Conservation (phyloP, 2,113 vertebrate genomes). For the Campylorhamphus procurvoides region DNA sequence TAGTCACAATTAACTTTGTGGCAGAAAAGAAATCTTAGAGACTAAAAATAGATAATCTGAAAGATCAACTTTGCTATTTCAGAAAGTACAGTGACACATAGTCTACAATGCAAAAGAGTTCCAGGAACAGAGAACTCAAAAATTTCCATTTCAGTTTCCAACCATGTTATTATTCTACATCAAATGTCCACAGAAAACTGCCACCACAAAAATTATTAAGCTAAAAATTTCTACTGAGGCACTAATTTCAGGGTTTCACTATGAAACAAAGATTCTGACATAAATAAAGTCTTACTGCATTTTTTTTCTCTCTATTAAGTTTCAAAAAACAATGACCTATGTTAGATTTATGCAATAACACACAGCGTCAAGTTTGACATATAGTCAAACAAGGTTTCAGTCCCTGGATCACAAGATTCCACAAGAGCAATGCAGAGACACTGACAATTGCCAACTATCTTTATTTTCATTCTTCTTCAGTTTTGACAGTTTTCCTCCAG, state of each 20-base stretch:
- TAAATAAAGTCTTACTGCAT: background rate
- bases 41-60: background rate
- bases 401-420: background rate
- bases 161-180: background rate
- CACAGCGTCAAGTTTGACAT: background rate
- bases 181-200: background rate
- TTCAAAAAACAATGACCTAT: background rate
- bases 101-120: background rate
- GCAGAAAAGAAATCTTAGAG: background rate
- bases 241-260: background rate
- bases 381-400: background rate
- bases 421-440: background rate
- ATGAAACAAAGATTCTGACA: background rate
- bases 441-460: background rate
- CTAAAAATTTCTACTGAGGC: background rate
- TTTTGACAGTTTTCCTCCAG: background rate
- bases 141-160: background rate
- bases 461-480: background rate
- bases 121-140: background rate
- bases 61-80: background rate
- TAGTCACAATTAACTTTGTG: slow-evolving; percentile 1
- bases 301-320: background rate
- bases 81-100: background rate
- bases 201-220: background rate
- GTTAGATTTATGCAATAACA: background rate